A percentile compares a stretch with the other conserved stretches of the same genome.
Conservation (phyloP, 2,113 vertebrate genomes). For the Centropristis striata region DNA sequence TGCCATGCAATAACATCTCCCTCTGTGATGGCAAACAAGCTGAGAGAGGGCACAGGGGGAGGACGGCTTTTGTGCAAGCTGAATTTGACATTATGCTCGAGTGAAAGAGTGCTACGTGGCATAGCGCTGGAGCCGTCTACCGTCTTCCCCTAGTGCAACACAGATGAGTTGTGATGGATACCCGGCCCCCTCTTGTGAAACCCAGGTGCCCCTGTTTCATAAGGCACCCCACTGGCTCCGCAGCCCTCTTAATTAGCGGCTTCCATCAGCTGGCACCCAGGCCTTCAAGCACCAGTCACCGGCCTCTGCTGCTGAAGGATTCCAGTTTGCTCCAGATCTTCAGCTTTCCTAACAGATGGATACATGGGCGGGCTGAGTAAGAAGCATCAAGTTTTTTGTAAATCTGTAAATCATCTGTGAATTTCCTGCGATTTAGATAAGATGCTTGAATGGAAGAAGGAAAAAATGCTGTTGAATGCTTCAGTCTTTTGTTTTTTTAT, state of each 20-base stretch:
- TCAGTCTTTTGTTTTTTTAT: slow-evolving; percentile 17
- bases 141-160: slow-evolving; percentile 29
- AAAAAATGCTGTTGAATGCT: slow-evolving; percentile 25
- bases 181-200: slow-evolving; percentile 74
- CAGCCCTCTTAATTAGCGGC: slow-evolving; percentile 78
- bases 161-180: slow-evolving; percentile 72
- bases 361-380: slow-evolving; percentile 13
- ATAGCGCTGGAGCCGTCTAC: slow-evolving; percentile 26
- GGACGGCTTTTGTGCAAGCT: slow-evolving; percentile 19
- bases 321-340: slow-evolving; percentile 58
- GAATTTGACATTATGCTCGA: slow-evolving; percentile 49
- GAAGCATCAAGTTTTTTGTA: slow-evolving; percentile 34
- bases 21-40: slow-evolving; percentile 60
- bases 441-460: slow-evolving; percentile 14
- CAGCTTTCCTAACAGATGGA: slow-evolving; percentile 50
- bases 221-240: slow-evolving; percentile 70
- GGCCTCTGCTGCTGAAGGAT: slow-evolving; percentile 56
- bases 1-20: slow-evolving; percentile 62
- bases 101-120: slow-evolving; percentile 52
- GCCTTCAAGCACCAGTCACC: slow-evolving; percentile 58
- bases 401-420: slow-evolving; percentile 51
- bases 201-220: slow-evolving; percentile 80
- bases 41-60: slow-evolving; percentile 28
- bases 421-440: slow-evolving; percentile 38
- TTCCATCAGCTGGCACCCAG: slow-evolving; percentile 78